Conservation (phyloP, 2,113 vertebrate species). For the Crotalus viridis region DNA sequence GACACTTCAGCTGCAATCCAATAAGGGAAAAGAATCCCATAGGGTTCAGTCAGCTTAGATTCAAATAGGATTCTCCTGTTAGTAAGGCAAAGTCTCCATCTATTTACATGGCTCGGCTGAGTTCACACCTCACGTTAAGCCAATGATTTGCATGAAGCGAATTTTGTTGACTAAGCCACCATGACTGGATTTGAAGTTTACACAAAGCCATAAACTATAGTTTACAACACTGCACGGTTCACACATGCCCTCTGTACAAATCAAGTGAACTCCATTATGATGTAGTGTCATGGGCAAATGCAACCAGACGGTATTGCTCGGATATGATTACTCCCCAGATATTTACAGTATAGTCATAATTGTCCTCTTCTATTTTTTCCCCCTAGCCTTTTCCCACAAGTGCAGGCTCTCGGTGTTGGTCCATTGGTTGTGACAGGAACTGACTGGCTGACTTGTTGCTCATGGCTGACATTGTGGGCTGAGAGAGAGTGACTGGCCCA, state of each 20-base stretch:
- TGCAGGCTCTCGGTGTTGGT: background rate
- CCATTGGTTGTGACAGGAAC: background rate
- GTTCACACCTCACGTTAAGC: background rate
- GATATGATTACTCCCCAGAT: background rate
- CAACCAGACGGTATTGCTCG: background rate
- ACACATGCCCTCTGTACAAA: background rate
- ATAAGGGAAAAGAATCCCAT: background rate
- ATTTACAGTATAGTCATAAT: background rate
- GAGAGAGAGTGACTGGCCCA: background rate
- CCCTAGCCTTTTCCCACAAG: background rate
- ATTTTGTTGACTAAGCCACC: background rate
- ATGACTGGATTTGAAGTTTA: background rate
- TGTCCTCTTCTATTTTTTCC: background rate
- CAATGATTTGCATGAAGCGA: background rate
- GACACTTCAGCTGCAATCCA: background rate
- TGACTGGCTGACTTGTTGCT: background rate
- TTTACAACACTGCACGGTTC: background rate
- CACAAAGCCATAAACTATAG: background rate
- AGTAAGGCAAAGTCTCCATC: background rate
- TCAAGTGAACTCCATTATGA: background rate
- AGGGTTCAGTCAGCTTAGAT: background rate
- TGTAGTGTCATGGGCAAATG: background rate
- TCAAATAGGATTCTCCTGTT: background rate
- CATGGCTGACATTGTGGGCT: background rate
- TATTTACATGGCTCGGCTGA: background rate